Base-by-base conservation (phyloP, 2,797 vertebrate genomes). In the Lagocephalus sceleratus region DNA sequence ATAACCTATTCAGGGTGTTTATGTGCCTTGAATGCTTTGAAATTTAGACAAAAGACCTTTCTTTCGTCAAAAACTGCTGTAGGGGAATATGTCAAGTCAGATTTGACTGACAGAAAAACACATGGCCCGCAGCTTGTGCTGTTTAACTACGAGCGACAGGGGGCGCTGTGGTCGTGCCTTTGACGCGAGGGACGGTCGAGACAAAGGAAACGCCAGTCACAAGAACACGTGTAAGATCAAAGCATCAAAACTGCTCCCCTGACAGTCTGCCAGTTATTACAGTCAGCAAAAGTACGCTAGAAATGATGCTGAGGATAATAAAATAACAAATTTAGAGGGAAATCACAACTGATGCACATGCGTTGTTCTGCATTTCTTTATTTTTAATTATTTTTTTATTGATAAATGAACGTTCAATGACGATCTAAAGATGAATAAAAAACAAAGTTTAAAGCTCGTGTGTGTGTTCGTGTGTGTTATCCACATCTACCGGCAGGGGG, bases 161-260 rank as follows among this genome's bases (percentile, higher is more conserved):
- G 51, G 66, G 79, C 48, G 66, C 47, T 68, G 49, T 66, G 66
- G 72, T 41, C 43, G 44, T 48, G 41, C 19, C 73, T 83, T 80
- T 75, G 16, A 50, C 17, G 21, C 26, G 22, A 45, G 3, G 1
- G 11, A 2, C 22, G 8, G 6, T 17, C 23, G 2, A 25, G 12
- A 50, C 21, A 63, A 35, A 35, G 32, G 32, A 35, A 35, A 35
- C 32, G 32, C 32, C 32, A 10, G 32, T 35, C 32, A 35, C 5
- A 14, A 12, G 32, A 35, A 3, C 29, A 29, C 29, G 3, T 29
- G 8, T 29, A 29, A 29, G 29, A 45, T 51, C 8, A 48, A n/a
- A 4, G 5, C 5, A 7, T 23, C 20, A 21, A 6, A 45, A 15
- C 8, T 22, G 10, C 1, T 15, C 8, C 45, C 1, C 3, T 43